Base-by-base conservation (phyloP, 2,888 invertebrate species). In the Zaprionus lineosus region DNA sequence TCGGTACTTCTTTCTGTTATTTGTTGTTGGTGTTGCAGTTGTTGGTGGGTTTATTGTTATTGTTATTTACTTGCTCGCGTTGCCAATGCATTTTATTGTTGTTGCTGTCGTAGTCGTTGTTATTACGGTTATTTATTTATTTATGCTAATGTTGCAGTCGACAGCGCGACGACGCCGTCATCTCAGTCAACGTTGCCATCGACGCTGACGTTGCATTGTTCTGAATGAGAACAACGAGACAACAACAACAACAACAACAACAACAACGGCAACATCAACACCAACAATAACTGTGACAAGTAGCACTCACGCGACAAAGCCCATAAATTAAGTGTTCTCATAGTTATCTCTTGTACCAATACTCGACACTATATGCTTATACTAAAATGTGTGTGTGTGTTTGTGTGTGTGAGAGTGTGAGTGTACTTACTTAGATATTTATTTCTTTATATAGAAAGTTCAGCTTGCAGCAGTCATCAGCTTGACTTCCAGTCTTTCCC, bases 61-160 rank as follows among this genome's bases (percentile, higher is more conserved):
- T 74, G 52, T 53, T 65, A 36, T 75, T 78, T 67, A 65, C 61
- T 62, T 55, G 64, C 62, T 59, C 59, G 46, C 62, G 71, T 65
- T 71, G 64, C 62, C 59, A 68, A 47, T 67, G 61, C 63, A 68
- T 57, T 70, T 69, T 61, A 44, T 36, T 48, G 43, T 47, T 50
- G 57, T 36, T 53, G 16, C 53, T 58, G 61, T 40, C 34, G 40
- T 31, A 58, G 44, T 52, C 18, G 68, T 58, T 74, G 78, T 57
- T 59, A 64, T 70, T 75, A 82, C 77, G 62, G 79, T 82, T 82
- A 79, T 79, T 79, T 79, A 79, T 79, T 79, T 79, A 81, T 81
- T 82, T 81, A 81, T 81, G 82, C 64, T 81, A 76, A 81, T 81
- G 74, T 65, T 69, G 74, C 51, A 63, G 63, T 55, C 65, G 67